Base-by-base conservation (phyloP, 1,140 invertebrate species). In the Zaprionus vittiger region DNA sequence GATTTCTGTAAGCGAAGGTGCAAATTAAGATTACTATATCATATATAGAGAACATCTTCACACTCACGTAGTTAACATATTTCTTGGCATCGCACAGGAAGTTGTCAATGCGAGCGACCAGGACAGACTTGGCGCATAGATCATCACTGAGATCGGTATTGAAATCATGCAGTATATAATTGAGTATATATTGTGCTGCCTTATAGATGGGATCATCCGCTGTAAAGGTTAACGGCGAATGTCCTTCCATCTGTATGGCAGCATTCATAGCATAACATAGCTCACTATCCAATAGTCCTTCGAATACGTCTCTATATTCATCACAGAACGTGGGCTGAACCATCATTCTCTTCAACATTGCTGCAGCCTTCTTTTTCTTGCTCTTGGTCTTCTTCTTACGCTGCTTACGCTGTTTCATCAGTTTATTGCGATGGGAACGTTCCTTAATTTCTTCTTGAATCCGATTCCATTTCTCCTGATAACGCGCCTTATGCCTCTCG, bases 131-230 rank as follows among this genome's bases (percentile, higher is more conserved):
- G 4, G 80, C 75, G 17, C 80, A 83, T 6, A 70, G 63, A 66
- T 92, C 90, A 2, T 82, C 78, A 55, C 86, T 91, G 5, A 92
- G 70, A 71, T 92, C 91, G 15, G 75, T 73, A 26, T 83, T 73
- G 22, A 91, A 76, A 1, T 80, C 84, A 1, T 54, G 63, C 15
- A 92, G 37, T 24, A 92, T 91, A 26, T 92, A 59, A 55, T 86
- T 80, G 44, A 83, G 73, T 4, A 92, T 92, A 4, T 83, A 92
- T 17, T 91, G 78, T 1, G 91, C 91, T 4, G 91, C 89, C 71
- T 92, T 92, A 28, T 92, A 92, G 47, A 92, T 92, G 17, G 91
- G 86, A 77, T 92, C 91, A 37, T 89, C 74, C 11, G 77, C 47
- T 2, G 79, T 62, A 41, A 91, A 91, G 5, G 77, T 83, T 6